Evolutionary conservation across 2,888 invertebrate species (phyloP).

Genomic region (Automeris io): DNA sequence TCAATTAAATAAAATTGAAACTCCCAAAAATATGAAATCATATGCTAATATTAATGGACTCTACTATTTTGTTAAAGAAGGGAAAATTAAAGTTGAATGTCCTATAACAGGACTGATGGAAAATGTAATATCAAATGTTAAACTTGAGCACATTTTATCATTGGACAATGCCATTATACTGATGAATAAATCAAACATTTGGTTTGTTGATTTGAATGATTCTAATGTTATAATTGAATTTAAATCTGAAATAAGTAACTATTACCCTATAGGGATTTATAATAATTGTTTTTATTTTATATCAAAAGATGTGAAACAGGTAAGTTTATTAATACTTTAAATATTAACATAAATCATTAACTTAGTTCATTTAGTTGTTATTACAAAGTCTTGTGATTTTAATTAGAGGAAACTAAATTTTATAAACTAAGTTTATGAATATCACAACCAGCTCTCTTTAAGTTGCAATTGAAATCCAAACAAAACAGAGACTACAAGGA

Average conservation of each 20-base stretch:
- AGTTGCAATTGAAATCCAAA: no score
- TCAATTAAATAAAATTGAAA: constrained; percentile 31
- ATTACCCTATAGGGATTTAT: constrained; percentile 38
- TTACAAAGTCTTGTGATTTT: no score
- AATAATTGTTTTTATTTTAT: constrained; percentile 52
- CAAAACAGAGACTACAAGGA: no score
- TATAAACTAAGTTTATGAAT: no score
- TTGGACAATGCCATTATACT: constrained; percentile 47
- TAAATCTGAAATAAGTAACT: constrained; percentile 29
- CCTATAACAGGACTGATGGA: constrained; percentile 43
- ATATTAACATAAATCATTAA: no score
- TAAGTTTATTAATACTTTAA: constrained; percentile 18
- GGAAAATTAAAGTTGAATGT: constrained; percentile 35
- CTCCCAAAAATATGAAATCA: not conserved
- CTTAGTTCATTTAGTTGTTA: no score
- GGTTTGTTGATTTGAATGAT: constrained; percentile 40
- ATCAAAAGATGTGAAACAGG: constrained; percentile 39
- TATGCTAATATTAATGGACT: constrained; percentile 27
- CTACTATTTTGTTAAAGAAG: constrained; percentile 28
- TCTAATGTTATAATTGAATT: constrained; percentile 38
- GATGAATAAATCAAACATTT: constrained; percentile 40
- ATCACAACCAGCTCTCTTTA: no score
- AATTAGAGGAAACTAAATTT: no score
- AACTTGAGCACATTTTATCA: constrained; percentile 29
- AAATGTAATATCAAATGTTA: constrained; percentile 20